Conservation (phyloP, 2,113 vertebrate genomes). For the Hypocryptadius cinnamomeus region DNA sequence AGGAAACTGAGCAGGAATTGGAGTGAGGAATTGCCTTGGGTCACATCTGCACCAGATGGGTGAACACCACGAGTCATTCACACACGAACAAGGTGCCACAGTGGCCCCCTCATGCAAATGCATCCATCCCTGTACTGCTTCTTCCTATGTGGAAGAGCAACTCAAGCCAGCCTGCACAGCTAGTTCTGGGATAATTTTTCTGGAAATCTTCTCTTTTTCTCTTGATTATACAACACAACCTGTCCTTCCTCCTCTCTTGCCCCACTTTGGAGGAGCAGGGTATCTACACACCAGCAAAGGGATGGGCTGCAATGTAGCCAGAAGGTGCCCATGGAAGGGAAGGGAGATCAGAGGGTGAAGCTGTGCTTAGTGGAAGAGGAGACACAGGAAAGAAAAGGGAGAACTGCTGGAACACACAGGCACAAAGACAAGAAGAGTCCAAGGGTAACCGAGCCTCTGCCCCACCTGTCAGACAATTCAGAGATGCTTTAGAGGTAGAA, state of each 20-base stretch:
- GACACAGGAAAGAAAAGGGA: not conserved
- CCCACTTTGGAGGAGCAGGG: not conserved
- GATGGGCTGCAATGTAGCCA: not conserved
- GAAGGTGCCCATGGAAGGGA: not conserved
- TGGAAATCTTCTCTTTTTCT: not conserved
- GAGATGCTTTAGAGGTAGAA: not conserved
- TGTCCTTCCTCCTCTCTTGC: not conserved
- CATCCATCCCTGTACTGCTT: not conserved
- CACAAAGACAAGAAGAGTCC: not conserved
- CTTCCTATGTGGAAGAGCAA: not conserved
- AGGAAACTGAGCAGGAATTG: not conserved
- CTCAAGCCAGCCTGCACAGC: not conserved
- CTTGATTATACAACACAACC: accelerated
- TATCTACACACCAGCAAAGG: not conserved
- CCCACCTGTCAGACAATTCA: not conserved
- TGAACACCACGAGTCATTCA: accelerated
- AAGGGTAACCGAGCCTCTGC: not conserved
- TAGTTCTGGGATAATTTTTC: not conserved
- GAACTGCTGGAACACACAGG: not conserved
- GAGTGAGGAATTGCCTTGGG: not conserved
- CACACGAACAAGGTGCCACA: accelerated
- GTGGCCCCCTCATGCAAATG: not conserved
- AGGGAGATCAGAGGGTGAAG: not conserved
- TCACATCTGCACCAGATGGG: not conserved
- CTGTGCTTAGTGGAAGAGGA: not conserved